Evolutionary conservation across 2,797 vertebrate genomes (phyloP), one percentile per base, ranked within the genome.

Genomic region (Percopsis omiscomaycus): DNA sequence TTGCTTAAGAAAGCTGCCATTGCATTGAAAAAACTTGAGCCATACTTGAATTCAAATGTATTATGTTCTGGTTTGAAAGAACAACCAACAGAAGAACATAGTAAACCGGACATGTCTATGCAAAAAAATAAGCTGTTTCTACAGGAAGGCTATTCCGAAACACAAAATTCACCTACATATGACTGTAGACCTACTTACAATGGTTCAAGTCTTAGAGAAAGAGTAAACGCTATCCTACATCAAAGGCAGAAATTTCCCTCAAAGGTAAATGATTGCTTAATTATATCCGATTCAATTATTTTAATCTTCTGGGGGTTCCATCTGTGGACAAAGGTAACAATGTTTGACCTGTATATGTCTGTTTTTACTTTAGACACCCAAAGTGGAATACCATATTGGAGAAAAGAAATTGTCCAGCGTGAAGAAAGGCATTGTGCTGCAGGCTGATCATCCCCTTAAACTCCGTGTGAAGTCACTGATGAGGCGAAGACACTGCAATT

Each of bases 391-490:
- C 30, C 42, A 30, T 48, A 50, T 50, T 12, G 22, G 22, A 44
- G 59, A 54, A 32, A 64, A 2, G 0, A 68, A 54, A 27, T 54
- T 62, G 0, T 59, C 53, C 11, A 42, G 45, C 2, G 28, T 2
- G 16, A 66, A 49, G 1, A 63, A 16, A 59, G 47, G 63, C 0
- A 2, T 0, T 11, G 11, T 45, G 55, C 66, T 37, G 45, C 65
- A 37, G 59, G 65, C 76, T 8, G 61, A 82, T 0, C 87, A 88
- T 74, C 86, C 82, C 0, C 71, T 90, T 47, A 86, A 86, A 52
- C 68, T 69, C 63, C 64, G 86, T 70, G 82, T 89, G 64, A 73
- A 80, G 56, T 15, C 54, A 0, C 15, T 86, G 0, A 77, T 85
- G 77, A 76, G 46, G 59, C 64, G 70, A 47, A 77, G 79, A 59